A percentile compares a stretch with the other conserved stretches of the same genome.
These are phyloP conservation scores for Lipophrys pholis DNA, from an alignment of 2,113 vertebrate genomes.

Conservation along the genomic window DNA sequence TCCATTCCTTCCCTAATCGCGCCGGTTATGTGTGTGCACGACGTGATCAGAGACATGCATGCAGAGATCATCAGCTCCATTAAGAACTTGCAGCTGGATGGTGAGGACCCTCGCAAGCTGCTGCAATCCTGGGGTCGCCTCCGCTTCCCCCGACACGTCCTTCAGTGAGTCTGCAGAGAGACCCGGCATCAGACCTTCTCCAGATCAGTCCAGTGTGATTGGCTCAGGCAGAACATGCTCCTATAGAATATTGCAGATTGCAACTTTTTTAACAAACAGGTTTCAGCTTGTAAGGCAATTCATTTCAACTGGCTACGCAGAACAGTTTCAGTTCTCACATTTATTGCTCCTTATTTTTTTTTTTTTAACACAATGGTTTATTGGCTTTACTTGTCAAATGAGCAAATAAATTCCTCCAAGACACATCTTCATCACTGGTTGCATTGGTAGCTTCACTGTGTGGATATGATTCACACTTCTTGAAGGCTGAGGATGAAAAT, in stretches of 20 bases:
- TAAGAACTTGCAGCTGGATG: constrained; percentile 95
- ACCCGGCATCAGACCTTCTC: constrained; percentile 37
- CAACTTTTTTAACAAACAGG: background rate
- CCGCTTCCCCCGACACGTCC: constrained; percentile 88
- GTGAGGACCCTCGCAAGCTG: constrained; percentile 93
- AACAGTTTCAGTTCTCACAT: background rate
- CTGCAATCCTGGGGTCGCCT: constrained; percentile 92
- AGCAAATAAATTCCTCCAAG: too few species aligned
- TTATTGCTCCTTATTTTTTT: background rate
- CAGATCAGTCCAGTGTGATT: constrained; percentile 34
- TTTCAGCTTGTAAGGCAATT: background rate
- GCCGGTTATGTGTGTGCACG: constrained; percentile 39
- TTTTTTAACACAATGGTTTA: too few species aligned
- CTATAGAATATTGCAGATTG: background rate
- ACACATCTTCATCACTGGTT: background rate
- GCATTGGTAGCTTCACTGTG: constrained; percentile 1
- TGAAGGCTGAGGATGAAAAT: constrained; percentile 31
- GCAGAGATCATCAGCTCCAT: constrained; percentile 97
- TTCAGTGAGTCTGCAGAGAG: constrained; percentile 91
- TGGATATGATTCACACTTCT: constrained; percentile 9
- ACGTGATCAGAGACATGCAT: constrained; percentile 91
- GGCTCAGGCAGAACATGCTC: constrained; percentile 45
- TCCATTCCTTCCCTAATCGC: constrained; percentile 32
- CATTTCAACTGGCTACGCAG: background rate
- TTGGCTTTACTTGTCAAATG: too few species aligned